A percentile compares a stretch with the other conserved stretches of the same genome.
These are phyloP conservation scores for Cancer borealis DNA, from an alignment of 2,888 invertebrate genomes.

Conservation along the genomic window DNA sequence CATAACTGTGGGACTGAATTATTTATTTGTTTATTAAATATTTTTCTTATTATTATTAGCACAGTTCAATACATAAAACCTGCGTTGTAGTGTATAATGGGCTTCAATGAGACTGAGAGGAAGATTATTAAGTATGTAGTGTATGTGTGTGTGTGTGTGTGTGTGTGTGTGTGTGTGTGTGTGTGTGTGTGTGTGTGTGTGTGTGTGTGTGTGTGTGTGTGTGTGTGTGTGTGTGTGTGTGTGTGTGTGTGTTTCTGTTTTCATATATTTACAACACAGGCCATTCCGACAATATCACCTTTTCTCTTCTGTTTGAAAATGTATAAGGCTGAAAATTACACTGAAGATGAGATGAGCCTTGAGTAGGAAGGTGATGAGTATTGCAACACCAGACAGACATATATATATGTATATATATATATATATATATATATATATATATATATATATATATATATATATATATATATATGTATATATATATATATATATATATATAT, in stretches of 20 bases:
- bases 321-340: neutral
- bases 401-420: too few species aligned
- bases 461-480: too few species aligned
- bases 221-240: slow-evolving; percentile 5
- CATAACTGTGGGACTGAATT: too few species aligned
- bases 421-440: too few species aligned
- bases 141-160: slow-evolving; percentile 39
- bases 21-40: too few species aligned
- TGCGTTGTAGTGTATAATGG: neutral
- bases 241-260: neutral
- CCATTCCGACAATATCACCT: neutral
- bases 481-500: too few species aligned
- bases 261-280: neutral
- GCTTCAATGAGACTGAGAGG: neutral
- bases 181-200: slow-evolving; percentile 52
- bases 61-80: neutral
- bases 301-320: too few species aligned
- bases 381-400: too few species aligned
- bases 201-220: slow-evolving; percentile 8
- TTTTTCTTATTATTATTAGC: neutral
- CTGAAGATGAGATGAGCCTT: neutral
- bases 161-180: slow-evolving; percentile 48
- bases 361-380: too few species aligned
- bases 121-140: neutral
- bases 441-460: too few species aligned